Evolutionary conservation across 2,888 invertebrate genomes (phyloP), one percentile per base, ranked within the genome.

Genomic region (Tridacna gigas): DNA sequence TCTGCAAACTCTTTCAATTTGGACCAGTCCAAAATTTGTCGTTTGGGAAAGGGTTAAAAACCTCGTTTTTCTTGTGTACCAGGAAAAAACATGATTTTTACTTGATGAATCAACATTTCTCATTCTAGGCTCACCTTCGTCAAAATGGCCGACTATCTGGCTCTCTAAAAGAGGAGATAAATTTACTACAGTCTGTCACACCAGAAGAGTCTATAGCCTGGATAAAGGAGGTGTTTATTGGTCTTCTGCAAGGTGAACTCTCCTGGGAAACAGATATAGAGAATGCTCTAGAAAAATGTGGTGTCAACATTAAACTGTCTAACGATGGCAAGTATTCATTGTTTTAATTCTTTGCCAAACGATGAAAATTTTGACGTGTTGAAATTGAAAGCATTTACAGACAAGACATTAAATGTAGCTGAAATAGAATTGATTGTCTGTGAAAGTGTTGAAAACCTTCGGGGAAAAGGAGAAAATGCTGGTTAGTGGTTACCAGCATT

Each of bases 221-320:
- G 92, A 84, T 94, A 20, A 91, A 91, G 65, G 92, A 93, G 63
- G 84, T 88, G 13, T 83, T 92, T 26, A 76, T 92, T 20, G 90
- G 91, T 71, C 80, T 93, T 3, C 84, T 94, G 22, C 88, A 88
- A 60, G 84, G 86, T n/a, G 89, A 90, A 73, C 74, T 91, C 25
- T 79, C 86, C 7, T 94, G 94, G 94, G 91, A 93, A 86, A 86
- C 89, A 15, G 90, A 90, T 12, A 92, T 93, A 22, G 94, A 95
- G 76, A 83, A 76, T 20, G 91, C 93, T 13, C 83, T 95, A 20
- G 92, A 93, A 77, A 90, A 91, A 61, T 94, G 94, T 91, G 94
- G 94, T 9, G 91, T 93, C 73, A 93, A 94, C 83, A 88, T 92
- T 26, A 93, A 93, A 77, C 85, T 94, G 2, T 93, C 94, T 7